A percentile compares a stretch with the other conserved stretches of the same genome.
Evolutionary conservation across 2,888 invertebrate species (phyloP).

Genomic region (Epistrophella euchroma): DNA sequence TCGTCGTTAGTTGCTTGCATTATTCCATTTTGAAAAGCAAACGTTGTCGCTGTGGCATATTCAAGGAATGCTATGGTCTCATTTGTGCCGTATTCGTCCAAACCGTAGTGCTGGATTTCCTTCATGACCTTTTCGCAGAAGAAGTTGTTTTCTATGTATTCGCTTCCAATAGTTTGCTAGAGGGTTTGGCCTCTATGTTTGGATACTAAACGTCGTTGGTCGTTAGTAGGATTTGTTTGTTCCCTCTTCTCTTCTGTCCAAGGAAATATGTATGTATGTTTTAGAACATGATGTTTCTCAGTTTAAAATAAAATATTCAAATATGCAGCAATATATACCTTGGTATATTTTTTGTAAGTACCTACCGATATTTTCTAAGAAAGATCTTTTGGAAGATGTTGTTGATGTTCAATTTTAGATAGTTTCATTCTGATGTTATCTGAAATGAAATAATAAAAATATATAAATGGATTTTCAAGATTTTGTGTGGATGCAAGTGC

Average conservation of each 20-base stretch:
- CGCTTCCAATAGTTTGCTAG: not conserved
- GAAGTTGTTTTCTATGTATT: not conserved
- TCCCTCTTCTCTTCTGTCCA: not conserved
- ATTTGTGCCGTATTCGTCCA: constrained; percentile 56
- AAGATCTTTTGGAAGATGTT: not conserved
- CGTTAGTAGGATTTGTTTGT: not conserved
- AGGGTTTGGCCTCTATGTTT: not conserved
- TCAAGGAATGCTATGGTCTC: constrained; percentile 50
- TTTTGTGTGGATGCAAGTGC: not conserved
- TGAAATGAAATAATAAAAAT: constrained; percentile 13
- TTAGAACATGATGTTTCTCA: not conserved
- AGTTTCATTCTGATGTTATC: not conserved
- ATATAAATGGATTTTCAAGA: not conserved
- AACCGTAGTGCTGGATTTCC: constrained; percentile 52
- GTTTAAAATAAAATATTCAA: not conserved
- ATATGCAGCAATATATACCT: not conserved
- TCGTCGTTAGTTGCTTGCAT: constrained; percentile 33
- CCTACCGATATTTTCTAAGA: no score
- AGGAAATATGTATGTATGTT: not conserved
- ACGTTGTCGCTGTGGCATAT: constrained; percentile 53
- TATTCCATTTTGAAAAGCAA: constrained; percentile 19
- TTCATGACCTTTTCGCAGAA: constrained; percentile 55
- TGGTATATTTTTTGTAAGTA: no score
- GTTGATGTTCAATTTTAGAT: not conserved
- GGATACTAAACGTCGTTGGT: not conserved